These are phyloP conservation scores for Lutjanus erythropterus DNA, from an alignment of 2,113 vertebrate species.

Conservation along the genomic window DNA sequence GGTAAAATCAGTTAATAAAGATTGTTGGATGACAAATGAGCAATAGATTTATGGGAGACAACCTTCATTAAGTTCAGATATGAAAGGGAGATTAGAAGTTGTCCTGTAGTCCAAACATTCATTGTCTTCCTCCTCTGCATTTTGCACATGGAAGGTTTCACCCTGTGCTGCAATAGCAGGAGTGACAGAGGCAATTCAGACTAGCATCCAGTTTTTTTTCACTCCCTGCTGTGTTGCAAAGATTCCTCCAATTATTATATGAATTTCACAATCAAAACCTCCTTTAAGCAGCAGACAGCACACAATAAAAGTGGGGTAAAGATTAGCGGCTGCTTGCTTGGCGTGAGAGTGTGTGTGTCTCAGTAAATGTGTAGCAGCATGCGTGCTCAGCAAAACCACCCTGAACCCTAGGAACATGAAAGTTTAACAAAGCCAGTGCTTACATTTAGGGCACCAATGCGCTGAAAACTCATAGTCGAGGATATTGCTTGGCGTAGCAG, in stretches of 20 bases:
- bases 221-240: not conserved
- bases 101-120: not conserved
- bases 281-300: not conserved
- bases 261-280: not conserved
- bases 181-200: not conserved
- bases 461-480: not conserved
- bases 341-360: constrained; percentile 2
- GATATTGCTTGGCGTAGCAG: constrained; percentile 5
- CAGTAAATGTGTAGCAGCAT: constrained; percentile 18
- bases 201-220: not conserved
- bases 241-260: not conserved
- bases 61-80: not conserved
- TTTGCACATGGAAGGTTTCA: not conserved
- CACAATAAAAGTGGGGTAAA: not conserved
- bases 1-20: not conserved
- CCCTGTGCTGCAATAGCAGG: not conserved
- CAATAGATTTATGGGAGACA: not conserved
- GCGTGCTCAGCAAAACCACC: constrained; percentile 40
- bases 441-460: constrained; percentile 32
- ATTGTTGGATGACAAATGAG: not conserved
- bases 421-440: constrained; percentile 49
- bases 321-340: not conserved
- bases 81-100: not conserved
- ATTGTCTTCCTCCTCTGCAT: not conserved
- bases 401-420: constrained; percentile 28